These are phyloP conservation scores for Coelogynopora nodosa DNA, from an alignment of 2,888 invertebrate genomes.

Conservation along the genomic window DNA sequence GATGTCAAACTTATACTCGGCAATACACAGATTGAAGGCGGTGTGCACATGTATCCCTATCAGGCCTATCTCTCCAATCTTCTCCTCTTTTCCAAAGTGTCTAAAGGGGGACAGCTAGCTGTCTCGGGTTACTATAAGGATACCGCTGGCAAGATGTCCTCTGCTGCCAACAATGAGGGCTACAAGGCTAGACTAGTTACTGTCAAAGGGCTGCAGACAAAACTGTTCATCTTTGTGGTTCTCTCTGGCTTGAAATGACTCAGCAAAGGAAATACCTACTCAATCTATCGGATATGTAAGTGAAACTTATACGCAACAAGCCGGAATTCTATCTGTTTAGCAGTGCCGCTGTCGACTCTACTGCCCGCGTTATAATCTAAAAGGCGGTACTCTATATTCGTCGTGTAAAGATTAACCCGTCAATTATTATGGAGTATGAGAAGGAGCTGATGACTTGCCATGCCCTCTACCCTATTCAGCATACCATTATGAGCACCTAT, in stretches of 20 bases:
- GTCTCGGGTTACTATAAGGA: no score
- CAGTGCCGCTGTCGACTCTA: neutral
- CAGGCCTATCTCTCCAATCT: no score
- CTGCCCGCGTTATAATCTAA: neutral
- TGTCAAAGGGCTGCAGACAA: neutral
- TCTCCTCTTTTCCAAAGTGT: no score
- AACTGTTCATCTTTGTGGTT: neutral
- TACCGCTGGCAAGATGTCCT: no score
- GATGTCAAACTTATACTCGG: no score
- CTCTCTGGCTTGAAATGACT: neutral
- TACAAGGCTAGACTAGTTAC: neutral
- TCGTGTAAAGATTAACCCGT: neutral
- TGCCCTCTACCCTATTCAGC: slow-evolving; percentile 1
- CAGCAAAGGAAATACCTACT: neutral
- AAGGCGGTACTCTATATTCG: neutral
- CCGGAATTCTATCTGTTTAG: neutral
- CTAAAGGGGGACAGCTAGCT: no score
- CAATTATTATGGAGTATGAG: neutral
- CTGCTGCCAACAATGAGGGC: no score
- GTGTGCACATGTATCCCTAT: no score
- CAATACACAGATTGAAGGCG: no score
- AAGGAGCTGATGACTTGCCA: neutral
- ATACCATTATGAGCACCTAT: neutral
- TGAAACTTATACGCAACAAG: neutral
- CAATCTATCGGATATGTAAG: neutral